Evolutionary conservation across 1,140 invertebrate genomes (phyloP).

Genomic region (Leptonema lineaticorne): DNA sequence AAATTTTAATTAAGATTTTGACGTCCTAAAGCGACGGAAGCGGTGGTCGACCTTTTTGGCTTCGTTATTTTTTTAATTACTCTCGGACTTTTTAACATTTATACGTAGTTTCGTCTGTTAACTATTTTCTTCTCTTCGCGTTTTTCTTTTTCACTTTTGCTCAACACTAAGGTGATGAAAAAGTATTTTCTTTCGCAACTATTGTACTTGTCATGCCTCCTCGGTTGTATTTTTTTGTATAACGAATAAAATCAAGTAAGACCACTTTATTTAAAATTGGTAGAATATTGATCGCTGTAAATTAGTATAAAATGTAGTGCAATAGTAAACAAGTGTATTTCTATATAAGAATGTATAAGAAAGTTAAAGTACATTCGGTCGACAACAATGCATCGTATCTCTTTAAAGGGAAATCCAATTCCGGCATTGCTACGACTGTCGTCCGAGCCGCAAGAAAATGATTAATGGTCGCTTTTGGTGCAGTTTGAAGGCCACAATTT

Average conservation of each 20-base stretch:
- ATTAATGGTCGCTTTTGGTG: slow-evolving; percentile 20
- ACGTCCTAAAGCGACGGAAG: slow-evolving; percentile 24
- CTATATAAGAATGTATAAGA: too few relatives aligned
- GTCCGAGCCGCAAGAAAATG: slow-evolving; percentile 26
- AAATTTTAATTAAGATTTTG: slow-evolving; percentile 36
- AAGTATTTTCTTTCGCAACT: too few relatives aligned
- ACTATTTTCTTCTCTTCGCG: too few relatives aligned
- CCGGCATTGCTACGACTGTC: slow-evolving; percentile 24
- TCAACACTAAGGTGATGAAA: too few relatives aligned
- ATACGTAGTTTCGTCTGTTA: slow-evolving; percentile 4
- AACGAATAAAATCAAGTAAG: background rate
- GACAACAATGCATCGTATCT: slow-evolving; percentile 10
- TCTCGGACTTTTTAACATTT: slow-evolving; percentile 13
- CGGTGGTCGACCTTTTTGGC: slow-evolving; percentile 26
- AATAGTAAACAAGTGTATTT: too few relatives aligned
- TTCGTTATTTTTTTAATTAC: slow-evolving; percentile 38
- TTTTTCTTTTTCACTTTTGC: too few relatives aligned
- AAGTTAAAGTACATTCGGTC: background rate
- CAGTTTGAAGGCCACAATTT: slow-evolving; percentile 24
- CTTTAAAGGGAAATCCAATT: slow-evolving; percentile 28
- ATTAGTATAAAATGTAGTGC: too few relatives aligned
- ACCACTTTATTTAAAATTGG: too few relatives aligned
- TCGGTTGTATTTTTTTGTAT: background rate
- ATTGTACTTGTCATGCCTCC: too few relatives aligned
- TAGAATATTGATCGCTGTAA: too few relatives aligned